Evolutionary conservation across 2,888 invertebrate genomes (phyloP), one percentile per base, ranked within the genome.

Genomic region (Phymatocera aterrima): DNA sequence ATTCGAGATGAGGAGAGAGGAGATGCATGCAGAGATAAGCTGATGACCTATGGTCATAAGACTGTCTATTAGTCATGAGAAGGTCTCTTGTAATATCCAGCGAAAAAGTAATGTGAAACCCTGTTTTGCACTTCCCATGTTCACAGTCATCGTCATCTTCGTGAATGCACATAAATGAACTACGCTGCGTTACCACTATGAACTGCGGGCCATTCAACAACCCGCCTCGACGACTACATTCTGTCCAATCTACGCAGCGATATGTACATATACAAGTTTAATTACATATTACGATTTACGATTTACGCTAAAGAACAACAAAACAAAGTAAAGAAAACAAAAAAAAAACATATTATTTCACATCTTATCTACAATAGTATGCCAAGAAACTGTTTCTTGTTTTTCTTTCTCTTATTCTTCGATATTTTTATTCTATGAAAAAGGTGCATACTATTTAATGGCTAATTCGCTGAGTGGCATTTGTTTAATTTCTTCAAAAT

Each of bases 111-210:
- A 85, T 85, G 82, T 84, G 81, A 85, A 85, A 86, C 82, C 81
- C 81, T 88, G 83, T 89, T 89, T 88, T 89, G 87, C 89, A 86
- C 88, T 89, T 89, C 87, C 75, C 88, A 89, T 89, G 89, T 89
- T 89, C 89, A 88, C 89, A 89, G 89, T 89, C 89, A 89, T 88
- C 89, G 89, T 88, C 89, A 89, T 89, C 89, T 89, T 84, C 89
- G 89, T 87, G 89, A 89, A 89, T 89, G 89, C 88, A 89, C 88
- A 85, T 89, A 89, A 89, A 88, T 85, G 88, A 89, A 86, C 88
- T 88, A 85, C 88, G 85, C 88, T 88, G 86, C 88, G 86, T 89
- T 89, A 88, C 89, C 89, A 89, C 87, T 87, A 88, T 85, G 86
- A 88, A 86, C 88, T 86, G 88, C 88, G 88, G 88, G 87, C 85